Base-by-base conservation (phyloP, 92 coral and sea anemone species). In the Parazoanthus darwini region DNA sequence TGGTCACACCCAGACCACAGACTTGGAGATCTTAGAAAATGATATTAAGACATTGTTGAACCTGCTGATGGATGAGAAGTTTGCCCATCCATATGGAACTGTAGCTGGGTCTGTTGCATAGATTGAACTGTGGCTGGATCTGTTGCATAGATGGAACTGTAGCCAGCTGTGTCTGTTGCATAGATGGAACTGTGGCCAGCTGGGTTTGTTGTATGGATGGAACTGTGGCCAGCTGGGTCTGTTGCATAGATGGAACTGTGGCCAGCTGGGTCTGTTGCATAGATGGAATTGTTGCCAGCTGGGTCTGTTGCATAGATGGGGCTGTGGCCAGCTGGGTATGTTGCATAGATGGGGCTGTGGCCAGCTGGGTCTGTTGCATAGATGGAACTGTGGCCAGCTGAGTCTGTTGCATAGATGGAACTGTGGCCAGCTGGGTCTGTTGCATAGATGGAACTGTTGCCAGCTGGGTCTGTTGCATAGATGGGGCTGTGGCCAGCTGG, bases 31-130 rank as follows among this genome's bases (percentile, higher is more conserved):
- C 39, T 95, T 97, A 29, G 94, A 92, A 82, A 83, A 89, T 76
- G 99, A 95, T 81, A 95, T 94, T 44, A 92, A 86, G 29, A 86
- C 88, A 23, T 82, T 97, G 36, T 65, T 97, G 82, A 94, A 93
- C 88, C 82, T 97, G 51, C 92, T 97, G 63, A 90, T 95, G 81
- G 94, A 96, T 91, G 98, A 97, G 85, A 97, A 94, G 83, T 97
- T 97, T 94, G 98, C 98, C 14, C 99, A 97, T 83, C 99, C 99
- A 20, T 97, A 94, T 91, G 99, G 99, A 26, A 92, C 99, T 0
- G 95, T 97, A 18, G 99, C 99, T 43, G 99, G 99, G 2, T 89
- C 98, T 58, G 99, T 97, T 15, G 99, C 99, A 44, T 97, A 91
- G 79, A 63, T 63, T 3, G 66, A 13, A 58, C 66, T 58, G 66